Percentiles rank a stretch among this genome's conserved stretches.
Conservation (phyloP, 2,888 invertebrate species). For the Meteorus colon region DNA sequence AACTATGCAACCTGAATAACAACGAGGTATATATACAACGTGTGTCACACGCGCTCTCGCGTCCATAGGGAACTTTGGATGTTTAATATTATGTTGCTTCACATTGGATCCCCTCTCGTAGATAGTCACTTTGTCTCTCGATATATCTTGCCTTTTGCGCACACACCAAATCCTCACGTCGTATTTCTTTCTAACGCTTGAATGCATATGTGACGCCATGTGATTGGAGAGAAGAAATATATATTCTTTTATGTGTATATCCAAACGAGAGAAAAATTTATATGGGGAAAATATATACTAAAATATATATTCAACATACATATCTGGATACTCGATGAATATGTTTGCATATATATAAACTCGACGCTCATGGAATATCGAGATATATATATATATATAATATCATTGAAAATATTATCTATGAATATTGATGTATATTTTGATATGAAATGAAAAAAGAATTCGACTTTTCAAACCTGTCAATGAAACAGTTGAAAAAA, state of each 20-base stretch:
- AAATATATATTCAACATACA: too few relatives aligned
- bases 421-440: too few relatives aligned
- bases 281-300: neutral
- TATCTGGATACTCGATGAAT: too few relatives aligned
- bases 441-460: too few relatives aligned
- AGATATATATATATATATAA: too few relatives aligned
- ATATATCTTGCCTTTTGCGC: slow-evolving; percentile 24
- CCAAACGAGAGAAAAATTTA: neutral
- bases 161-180: neutral
- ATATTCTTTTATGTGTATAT: neutral
- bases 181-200: slow-evolving; percentile 7
- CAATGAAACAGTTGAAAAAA: too few relatives aligned
- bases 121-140: slow-evolving; percentile 41
- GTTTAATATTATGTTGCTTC: slow-evolving; percentile 59
- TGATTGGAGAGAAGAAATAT: neutral
- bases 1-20: slow-evolving; percentile 67
- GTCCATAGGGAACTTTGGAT: slow-evolving; percentile 48
- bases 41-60: slow-evolving; percentile 52
- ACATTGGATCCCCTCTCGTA: slow-evolving; percentile 50
- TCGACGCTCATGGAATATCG: too few relatives aligned
- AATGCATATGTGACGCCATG: slow-evolving; percentile 1
- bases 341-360: too few relatives aligned
- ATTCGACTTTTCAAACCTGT: too few relatives aligned
- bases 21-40: slow-evolving; percentile 55
- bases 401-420: too few relatives aligned